phyloP scores from a whole-genome alignment of 2,888 invertebrate species.

The Epistrophe eligans region DNA sequence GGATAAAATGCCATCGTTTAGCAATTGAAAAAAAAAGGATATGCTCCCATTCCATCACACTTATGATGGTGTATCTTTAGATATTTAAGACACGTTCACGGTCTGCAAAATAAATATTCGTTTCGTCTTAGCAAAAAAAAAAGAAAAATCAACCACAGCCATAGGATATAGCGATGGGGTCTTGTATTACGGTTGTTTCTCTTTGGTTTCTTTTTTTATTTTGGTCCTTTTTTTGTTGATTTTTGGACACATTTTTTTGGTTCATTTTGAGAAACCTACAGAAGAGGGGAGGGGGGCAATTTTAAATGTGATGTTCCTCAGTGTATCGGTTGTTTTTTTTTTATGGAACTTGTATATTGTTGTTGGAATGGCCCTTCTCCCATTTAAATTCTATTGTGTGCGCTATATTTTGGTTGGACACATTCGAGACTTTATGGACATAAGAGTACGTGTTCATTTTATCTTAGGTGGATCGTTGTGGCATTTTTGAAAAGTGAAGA shows the following conservation, averaged over 20 bases:
- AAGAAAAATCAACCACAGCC: not conserved
- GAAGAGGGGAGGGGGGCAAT: constrained; percentile 22
- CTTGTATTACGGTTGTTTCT: constrained; percentile 49
- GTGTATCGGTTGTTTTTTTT: constrained; percentile 34
- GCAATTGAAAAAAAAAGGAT: constrained; percentile 41
- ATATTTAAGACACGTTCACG: constrained; percentile 74
- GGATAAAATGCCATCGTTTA: constrained; percentile 75
- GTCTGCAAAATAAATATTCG: constrained; percentile 74
- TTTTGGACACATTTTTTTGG: constrained; percentile 29
- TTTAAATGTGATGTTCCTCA: constrained; percentile 60
- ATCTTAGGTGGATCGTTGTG: constrained; percentile 44
- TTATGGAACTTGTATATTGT: constrained; percentile 8
- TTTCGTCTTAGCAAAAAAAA: constrained; percentile 12
- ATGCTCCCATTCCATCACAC: constrained; percentile 53
- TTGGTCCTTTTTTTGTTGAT: constrained; percentile 39
- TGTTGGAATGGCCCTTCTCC: constrained; percentile 14
- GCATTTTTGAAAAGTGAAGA: constrained; percentile 43
- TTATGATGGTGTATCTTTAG: constrained; percentile 61
- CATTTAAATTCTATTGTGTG: not conserved
- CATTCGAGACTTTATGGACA: constrained; percentile 63
- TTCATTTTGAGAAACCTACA: constrained; percentile 12
- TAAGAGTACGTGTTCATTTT: constrained; percentile 69
- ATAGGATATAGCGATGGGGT: constrained; percentile 29
- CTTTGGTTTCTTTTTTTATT: constrained; percentile 34
- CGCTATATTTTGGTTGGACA: constrained; percentile 50